Conservation (phyloP, 2,113 vertebrate genomes). For the Murina feae region DNA sequence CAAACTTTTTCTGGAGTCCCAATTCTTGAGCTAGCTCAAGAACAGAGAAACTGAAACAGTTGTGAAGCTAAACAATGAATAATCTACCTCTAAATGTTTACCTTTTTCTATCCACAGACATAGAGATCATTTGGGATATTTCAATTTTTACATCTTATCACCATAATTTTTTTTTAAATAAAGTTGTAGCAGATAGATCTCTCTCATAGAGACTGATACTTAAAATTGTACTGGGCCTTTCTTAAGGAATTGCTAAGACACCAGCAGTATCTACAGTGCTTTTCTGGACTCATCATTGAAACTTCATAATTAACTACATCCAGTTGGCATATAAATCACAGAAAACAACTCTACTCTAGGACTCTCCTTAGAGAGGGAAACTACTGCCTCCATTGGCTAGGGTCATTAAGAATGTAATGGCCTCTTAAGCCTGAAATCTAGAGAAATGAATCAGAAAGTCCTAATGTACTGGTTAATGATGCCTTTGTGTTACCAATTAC, state of each 20-base stretch:
- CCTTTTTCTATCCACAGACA: not conserved
- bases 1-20: not conserved
- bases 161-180: not conserved
- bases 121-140: not conserved
- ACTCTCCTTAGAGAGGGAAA: constrained; percentile 72
- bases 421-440: constrained; percentile 75
- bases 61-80: not conserved
- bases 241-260: not conserved
- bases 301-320: constrained; percentile 61
- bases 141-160: not conserved
- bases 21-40: not conserved
- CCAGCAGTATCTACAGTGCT: not conserved
- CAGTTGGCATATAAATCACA: constrained; percentile 70
- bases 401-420: constrained; percentile 79
- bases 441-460: constrained; percentile 72
- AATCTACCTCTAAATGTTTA: not conserved
- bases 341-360: constrained; percentile 65
- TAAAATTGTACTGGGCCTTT: not conserved
- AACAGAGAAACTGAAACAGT: not conserved
- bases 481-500: constrained; percentile 68
- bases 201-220: not conserved
- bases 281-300: constrained; percentile 31
- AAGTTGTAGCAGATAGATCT: not conserved
- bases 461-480: constrained; percentile 78
- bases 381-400: constrained; percentile 67